phyloP scores from a whole-genome alignment of 2,797 vertebrate species.

The Dryobates pubescens region DNA sequence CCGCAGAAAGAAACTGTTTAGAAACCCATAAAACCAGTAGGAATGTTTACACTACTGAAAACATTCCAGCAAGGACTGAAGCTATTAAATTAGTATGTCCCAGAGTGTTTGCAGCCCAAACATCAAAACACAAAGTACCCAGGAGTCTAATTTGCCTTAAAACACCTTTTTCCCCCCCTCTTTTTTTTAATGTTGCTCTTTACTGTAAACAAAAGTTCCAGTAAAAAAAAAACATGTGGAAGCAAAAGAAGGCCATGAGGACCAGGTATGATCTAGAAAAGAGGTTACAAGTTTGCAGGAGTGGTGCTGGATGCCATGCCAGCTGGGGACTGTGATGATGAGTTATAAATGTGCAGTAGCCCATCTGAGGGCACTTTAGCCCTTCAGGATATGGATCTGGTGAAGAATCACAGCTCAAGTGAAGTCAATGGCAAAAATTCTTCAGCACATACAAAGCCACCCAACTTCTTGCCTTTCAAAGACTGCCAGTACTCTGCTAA shows the following conservation, averaged over 20 bases:
- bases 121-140: neutral
- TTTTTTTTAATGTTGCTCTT: neutral
- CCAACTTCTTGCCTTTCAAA: neutral
- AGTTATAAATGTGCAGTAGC: neutral
- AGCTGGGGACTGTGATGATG: neutral
- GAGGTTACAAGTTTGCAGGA: neutral
- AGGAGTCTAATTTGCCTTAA: neutral
- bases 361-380: neutral
- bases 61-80: neutral
- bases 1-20: neutral
- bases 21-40: constrained; percentile 11
- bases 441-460: neutral
- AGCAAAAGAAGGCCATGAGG: neutral
- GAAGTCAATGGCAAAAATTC: neutral
- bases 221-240: neutral
- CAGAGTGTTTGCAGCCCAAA: neutral
- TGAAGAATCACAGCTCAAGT: neutral
- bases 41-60: constrained; percentile 38
- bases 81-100: constrained; percentile 4
- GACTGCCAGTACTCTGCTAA: neutral
- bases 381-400: neutral
- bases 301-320: neutral
- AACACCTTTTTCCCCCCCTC: neutral
- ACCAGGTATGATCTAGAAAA: too few species aligned
- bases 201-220: neutral